Conservation (phyloP, 2,888 invertebrate species). For the Clusia tigrina region DNA sequence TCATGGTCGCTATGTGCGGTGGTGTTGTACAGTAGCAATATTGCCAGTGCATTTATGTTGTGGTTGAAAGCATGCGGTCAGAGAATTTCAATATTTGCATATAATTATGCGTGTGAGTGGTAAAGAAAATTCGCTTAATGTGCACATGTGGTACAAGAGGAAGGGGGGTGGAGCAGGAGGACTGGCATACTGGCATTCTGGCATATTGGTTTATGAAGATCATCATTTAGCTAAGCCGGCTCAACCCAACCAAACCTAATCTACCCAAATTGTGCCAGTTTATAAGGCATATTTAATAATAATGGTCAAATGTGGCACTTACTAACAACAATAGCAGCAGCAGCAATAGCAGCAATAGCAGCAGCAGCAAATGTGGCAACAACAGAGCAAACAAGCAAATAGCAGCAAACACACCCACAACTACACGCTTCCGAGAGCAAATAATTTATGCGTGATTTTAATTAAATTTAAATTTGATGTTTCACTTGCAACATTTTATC, state of each 20-base stretch:
- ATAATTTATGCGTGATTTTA: slow-evolving; percentile 48
- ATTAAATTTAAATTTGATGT: slow-evolving; percentile 45
- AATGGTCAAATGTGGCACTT: background rate
- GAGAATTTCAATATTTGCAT: background rate
- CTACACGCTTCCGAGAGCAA: too few species aligned
- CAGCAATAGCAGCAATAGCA: slow-evolving; percentile 11
- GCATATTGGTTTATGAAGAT: too few species aligned
- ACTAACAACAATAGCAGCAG: slow-evolving; percentile 2
- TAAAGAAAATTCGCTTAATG: background rate
- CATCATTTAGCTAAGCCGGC: too few species aligned
- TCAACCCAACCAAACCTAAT: too few species aligned
- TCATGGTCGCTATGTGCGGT: background rate
- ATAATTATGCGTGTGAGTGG: background rate
- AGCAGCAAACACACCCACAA: background rate
- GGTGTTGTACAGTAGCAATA: too few species aligned
- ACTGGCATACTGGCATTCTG: too few species aligned
- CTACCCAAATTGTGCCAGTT: too few species aligned
- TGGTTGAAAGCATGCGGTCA: too few species aligned
- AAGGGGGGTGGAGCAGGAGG: too few species aligned
- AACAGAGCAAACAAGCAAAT: background rate
- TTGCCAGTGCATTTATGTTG: too few species aligned
- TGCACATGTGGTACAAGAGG: background rate
- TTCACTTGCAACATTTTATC: background rate
- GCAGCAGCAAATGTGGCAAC: background rate
- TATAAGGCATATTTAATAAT: too few species aligned